Percentiles rank a stretch among this genome's conserved stretches.
phyloP scores from a whole-genome alignment of 2,888 invertebrate species.

The Vandiemenella viatica region DNA sequence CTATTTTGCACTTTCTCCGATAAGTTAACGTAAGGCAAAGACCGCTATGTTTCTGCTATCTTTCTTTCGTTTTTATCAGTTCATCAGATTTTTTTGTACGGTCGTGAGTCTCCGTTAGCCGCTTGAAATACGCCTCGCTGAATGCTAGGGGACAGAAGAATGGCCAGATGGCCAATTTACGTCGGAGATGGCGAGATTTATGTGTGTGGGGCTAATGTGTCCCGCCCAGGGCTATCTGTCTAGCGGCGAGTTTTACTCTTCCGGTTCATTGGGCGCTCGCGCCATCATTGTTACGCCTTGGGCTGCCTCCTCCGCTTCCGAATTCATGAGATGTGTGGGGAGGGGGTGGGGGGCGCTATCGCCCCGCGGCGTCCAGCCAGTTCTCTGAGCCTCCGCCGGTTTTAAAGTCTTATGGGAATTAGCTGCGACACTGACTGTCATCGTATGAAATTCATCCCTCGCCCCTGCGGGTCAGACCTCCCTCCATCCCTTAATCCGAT shows the following conservation, averaged over 20 bases:
- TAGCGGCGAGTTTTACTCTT: background rate
- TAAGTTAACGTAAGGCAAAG: too few species aligned
- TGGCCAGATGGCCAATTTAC: too few species aligned
- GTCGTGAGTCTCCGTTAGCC: too few species aligned
- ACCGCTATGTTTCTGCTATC: too few species aligned
- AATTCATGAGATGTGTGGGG: background rate
- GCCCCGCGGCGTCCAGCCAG: background rate
- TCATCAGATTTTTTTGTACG: too few species aligned
- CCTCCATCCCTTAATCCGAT: slow-evolving; percentile 15
- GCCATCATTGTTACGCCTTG: background rate
- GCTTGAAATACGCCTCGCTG: too few species aligned
- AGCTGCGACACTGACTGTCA: slow-evolving; percentile 13
- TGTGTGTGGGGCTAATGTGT: too few species aligned
- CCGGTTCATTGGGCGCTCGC: background rate
- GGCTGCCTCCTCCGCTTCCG: background rate
- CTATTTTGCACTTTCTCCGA: too few species aligned
- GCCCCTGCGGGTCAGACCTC: background rate
- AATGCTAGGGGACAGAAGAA: too few species aligned
- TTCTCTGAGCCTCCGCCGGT: slow-evolving; percentile 2
- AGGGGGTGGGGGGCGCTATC: too few species aligned
- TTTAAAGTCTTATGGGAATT: slow-evolving; percentile 16
- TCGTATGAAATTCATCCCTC: slow-evolving; percentile 16
- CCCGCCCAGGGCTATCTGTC: background rate
- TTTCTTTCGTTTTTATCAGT: too few species aligned
- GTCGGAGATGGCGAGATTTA: too few species aligned